Conservation (phyloP, 2,888 invertebrate genomes). For the Phortica okadai region DNA sequence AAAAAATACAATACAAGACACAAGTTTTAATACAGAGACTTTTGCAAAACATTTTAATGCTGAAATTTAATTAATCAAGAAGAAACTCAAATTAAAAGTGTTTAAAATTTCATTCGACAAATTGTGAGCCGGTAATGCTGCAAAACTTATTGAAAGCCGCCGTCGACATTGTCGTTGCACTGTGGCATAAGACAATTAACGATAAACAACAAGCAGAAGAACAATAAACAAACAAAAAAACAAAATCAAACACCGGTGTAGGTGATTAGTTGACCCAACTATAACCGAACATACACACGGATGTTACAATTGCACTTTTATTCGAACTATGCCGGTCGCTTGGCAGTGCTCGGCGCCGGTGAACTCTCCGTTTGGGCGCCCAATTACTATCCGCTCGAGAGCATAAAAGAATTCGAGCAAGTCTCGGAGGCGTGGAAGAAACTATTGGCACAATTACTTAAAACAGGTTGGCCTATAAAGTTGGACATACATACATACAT, state of each 20-base stretch:
- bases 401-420: constrained; percentile 91
- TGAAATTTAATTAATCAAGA: too few relatives aligned
- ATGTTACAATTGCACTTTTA: constrained; percentile 91
- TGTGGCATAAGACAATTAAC: neutral
- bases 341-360: constrained; percentile 79
- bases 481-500: neutral
- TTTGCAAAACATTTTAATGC: too few relatives aligned
- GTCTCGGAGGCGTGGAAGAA: constrained; percentile 87
- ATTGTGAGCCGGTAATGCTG: too few relatives aligned
- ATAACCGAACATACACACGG: constrained; percentile 67
- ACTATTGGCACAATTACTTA: constrained; percentile 84
- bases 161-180: neutral
- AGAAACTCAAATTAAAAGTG: too few relatives aligned
- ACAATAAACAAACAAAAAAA: neutral
- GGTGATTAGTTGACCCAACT: neutral
- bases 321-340: constrained; percentile 85
- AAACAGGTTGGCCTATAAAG: constrained; percentile 78
- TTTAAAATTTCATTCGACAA: too few relatives aligned
- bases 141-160: neutral
- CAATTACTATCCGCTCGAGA: constrained; percentile 86
- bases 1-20: too few relatives aligned
- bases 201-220: neutral
- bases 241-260: neutral
- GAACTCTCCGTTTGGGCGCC: constrained; percentile 55
- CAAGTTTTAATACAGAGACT: too few relatives aligned